Conservation (phyloP, 92 coral and sea anemone species). For the Epizoanthus rinbou region DNA sequence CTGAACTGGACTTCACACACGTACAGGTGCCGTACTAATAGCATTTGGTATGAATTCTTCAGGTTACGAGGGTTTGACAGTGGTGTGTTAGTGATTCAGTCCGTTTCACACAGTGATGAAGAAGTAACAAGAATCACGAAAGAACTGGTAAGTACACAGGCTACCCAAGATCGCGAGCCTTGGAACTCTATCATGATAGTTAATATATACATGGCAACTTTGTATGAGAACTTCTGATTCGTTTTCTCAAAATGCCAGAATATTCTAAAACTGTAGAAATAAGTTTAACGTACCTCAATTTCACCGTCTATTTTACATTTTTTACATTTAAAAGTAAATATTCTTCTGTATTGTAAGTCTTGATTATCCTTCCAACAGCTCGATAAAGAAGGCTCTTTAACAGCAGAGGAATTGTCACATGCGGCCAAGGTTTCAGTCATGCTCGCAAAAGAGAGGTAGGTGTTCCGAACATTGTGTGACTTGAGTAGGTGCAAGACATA, state of each 20-base stretch:
- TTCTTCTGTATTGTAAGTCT: not conserved
- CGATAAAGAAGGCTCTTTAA: conserved; percentile 77
- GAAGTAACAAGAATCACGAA: conserved; percentile 83
- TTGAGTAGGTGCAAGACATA: too few relatives aligned
- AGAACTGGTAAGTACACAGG: conserved; percentile 63
- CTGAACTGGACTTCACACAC: not conserved
- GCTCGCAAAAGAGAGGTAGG: conserved; percentile 96
- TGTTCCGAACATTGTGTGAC: not conserved
- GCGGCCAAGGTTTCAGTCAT: conserved; percentile 81
- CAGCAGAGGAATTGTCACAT: conserved; percentile 91
- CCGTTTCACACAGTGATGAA: conserved; percentile 92
- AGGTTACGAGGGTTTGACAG: conserved; percentile 95
- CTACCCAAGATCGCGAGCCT: too few relatives aligned
- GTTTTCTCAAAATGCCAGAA: too few relatives aligned
- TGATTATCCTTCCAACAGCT: conserved; percentile 55
- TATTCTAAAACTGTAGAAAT: too few relatives aligned
- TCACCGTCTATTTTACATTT: too few relatives aligned
- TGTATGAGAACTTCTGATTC: too few relatives aligned
- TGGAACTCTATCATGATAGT: not conserved
- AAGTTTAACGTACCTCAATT: too few relatives aligned
- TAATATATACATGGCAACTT: too few relatives aligned
- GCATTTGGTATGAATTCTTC: conserved; percentile 10
- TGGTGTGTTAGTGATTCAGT: conserved; percentile 93
- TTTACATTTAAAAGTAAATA: not conserved
- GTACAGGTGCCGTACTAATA: not conserved